Evolutionary conservation across 1,140 invertebrate genomes (phyloP).

Genomic region (Potamilus streckersoni): DNA sequence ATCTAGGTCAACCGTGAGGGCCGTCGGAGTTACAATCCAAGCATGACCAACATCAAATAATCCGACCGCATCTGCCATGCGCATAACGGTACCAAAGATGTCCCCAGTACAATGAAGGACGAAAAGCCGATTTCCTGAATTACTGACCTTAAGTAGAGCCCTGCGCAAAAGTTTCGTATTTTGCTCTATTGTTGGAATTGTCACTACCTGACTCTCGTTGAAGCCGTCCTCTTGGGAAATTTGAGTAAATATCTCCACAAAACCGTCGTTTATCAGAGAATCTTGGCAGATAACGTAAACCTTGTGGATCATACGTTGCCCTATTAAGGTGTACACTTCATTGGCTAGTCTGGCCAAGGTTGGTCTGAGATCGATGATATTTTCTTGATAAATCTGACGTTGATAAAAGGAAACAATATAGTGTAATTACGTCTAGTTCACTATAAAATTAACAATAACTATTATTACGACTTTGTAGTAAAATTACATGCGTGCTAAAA

Average conservation of each 20-base stretch:
- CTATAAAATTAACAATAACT: too few relatives aligned
- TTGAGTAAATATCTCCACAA: slow-evolving; percentile 20
- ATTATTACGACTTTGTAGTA: too few relatives aligned
- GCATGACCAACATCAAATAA: slow-evolving; percentile 43
- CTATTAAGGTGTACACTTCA: slow-evolving; percentile 6
- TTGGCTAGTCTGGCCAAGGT: slow-evolving; percentile 6
- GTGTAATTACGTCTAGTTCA: too few relatives aligned
- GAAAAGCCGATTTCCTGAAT: slow-evolving; percentile 6
- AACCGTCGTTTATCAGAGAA: slow-evolving; percentile 18
- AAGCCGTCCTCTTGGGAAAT: background rate
- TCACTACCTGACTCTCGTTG: slow-evolving; percentile 1
- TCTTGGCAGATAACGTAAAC: slow-evolving; percentile 19
- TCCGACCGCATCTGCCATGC: slow-evolving; percentile 7
- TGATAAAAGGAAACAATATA: too few relatives aligned
- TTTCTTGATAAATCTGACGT: slow-evolving; percentile 16
- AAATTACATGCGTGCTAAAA: too few relatives aligned
- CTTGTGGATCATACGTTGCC: slow-evolving; percentile 1
- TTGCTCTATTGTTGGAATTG: background rate
- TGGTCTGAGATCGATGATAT: slow-evolving; percentile 15
- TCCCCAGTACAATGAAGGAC: slow-evolving; percentile 8
- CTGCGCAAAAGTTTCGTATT: slow-evolving; percentile 4
- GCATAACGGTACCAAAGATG: slow-evolving; percentile 8
- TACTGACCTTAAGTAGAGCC: slow-evolving; percentile 4
- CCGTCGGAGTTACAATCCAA: slow-evolving; percentile 45
- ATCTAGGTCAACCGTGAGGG: slow-evolving; percentile 9